Evolutionary conservation across 2,113 vertebrate genomes (phyloP).

Genomic region (Oreochromis niloticus): DNA sequence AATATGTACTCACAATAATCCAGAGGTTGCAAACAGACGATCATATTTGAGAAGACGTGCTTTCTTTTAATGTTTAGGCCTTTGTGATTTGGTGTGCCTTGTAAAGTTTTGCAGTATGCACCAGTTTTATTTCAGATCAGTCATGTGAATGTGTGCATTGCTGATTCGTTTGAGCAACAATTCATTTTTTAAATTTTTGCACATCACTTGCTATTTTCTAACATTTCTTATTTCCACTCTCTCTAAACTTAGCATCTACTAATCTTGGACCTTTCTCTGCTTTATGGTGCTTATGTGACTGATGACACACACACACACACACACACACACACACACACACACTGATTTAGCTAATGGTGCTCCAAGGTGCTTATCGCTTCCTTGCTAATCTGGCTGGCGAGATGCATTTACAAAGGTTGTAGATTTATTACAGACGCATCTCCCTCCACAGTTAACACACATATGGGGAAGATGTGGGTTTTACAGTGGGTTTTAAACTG

Average conservation of each 20-base stretch:
- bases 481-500: constrained; percentile 23
- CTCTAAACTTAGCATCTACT: not conserved
- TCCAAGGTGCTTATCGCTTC: constrained; percentile 49
- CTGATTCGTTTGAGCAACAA: not conserved
- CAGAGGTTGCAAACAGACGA: not conserved
- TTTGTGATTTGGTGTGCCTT: not conserved
- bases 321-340: not conserved
- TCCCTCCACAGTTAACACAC: not conserved
- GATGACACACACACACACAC: not conserved
- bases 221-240: not conserved
- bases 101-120: not conserved
- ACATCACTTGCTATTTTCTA: not conserved
- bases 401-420: constrained; percentile 36
- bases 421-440: constrained; percentile 33
- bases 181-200: not conserved
- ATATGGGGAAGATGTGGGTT: not conserved
- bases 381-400: constrained; percentile 43
- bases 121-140: not conserved
- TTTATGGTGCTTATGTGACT: not conserved
- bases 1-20: not conserved
- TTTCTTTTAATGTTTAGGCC: not conserved
- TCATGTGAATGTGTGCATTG: not conserved
- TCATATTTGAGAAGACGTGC: not conserved
- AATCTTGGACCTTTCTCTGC: not conserved
- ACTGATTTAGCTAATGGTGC: constrained; percentile 37